Base-by-base conservation (phyloP, 2,888 invertebrate genomes). In the Magallana nippona region DNA sequence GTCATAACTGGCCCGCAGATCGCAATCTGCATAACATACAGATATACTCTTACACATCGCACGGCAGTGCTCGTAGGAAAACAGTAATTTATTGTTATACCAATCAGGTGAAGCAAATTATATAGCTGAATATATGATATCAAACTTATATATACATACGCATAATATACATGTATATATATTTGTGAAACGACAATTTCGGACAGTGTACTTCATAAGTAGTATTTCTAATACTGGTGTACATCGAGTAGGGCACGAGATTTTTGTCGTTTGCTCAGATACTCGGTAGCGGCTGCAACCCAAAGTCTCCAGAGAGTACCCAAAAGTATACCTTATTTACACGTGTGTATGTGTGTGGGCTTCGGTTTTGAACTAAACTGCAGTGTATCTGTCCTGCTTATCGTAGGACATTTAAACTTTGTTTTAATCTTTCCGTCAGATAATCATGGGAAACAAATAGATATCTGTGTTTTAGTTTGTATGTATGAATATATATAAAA, bases 381-480 rank as follows among this genome's bases (percentile, higher is more conserved):
- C 63, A 63, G 27, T 32, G 22, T 63, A 63, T 27, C 63, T 63
- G 63, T 63, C 22, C 63, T 27, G 27, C 27, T 63, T 22, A 63
- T 63, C 63, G 27, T 27, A 63, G 63, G 63, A 27, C 63, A 63
- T 63, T 63, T 63, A 63, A 63, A 63, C 27, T 63, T 63, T 63
- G 27, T 63, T 63, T 22, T 27, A 27, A 22, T 22, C 22, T 5
- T 15, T 8, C 22, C 22, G 63, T 63, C 63, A 63, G 63, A 63
- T 63, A 63, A 63, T 63, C 63, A 63, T 63, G 63, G 22, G 63
- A 63, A 63, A 19, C 27, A n/a, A 60, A 15, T 60, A 63, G 63
- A 63, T 10, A 63, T 63, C 32, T 63, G 19, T 22, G 22, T 22
- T 63, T 11, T 15, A 19, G 19, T 63, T 10, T 19, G 19, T 62